Conservation (phyloP, 2,113 vertebrate genomes). For the Tragelaphus buxtoni region DNA sequence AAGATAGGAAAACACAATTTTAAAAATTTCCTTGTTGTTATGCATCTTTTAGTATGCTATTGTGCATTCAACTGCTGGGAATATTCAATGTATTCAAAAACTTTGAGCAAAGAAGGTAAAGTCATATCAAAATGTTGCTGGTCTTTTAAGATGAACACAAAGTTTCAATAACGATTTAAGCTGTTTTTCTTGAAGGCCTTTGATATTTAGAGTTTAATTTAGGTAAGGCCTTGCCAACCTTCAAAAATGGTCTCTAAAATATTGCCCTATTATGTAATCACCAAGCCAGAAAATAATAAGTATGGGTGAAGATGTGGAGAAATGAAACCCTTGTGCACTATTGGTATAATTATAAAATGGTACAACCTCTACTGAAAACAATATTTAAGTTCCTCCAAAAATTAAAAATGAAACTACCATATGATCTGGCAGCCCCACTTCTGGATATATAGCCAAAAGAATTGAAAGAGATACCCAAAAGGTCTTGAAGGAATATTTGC, state of each 20-base stretch:
- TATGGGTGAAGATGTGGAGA: background rate
- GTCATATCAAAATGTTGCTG: slow-evolving; percentile 23
- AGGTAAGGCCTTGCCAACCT: background rate
- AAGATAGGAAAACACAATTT: slow-evolving; percentile 33
- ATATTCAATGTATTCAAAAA: slow-evolving; percentile 22
- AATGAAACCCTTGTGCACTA: background rate
- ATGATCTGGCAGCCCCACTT: background rate
- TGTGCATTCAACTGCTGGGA: slow-evolving; percentile 2
- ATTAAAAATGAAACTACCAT: background rate
- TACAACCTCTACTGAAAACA: background rate
- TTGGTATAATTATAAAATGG: background rate
- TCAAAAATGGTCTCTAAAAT: slow-evolving; percentile 24
- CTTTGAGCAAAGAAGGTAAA: background rate
- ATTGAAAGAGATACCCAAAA: background rate
- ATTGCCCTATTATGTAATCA: background rate
- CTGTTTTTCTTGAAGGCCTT: background rate
- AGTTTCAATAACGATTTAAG: background rate
- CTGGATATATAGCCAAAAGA: background rate
- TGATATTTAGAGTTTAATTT: slow-evolving; percentile 35
- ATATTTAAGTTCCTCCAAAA: background rate
- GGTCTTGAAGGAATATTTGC: background rate
- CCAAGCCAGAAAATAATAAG: background rate
- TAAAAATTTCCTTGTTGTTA: background rate
- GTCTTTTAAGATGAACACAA: slow-evolving; percentile 18
- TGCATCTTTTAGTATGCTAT: background rate